A percentile compares a stretch with the other conserved stretches of the same genome.
Conservation (phyloP, 2,113 vertebrate species). For the Gopherus flavomarginatus region DNA sequence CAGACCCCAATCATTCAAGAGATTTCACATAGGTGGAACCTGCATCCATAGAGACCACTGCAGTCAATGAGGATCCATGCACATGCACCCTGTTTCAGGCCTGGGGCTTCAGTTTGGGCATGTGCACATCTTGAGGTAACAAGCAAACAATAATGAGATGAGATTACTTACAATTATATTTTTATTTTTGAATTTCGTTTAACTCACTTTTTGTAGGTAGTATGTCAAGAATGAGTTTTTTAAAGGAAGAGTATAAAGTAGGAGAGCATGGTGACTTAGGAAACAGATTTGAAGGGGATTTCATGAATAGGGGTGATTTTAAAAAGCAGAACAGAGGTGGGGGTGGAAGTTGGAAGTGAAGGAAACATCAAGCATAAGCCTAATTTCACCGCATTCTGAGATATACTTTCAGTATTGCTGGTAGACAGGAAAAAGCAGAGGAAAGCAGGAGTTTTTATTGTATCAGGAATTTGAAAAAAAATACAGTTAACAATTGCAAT, state of each 20-base stretch:
- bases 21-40: neutral
- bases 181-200: neutral
- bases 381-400: accelerated
- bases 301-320: neutral
- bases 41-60: neutral
- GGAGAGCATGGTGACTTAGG: neutral
- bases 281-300: neutral
- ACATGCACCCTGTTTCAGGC: neutral
- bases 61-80: neutral
- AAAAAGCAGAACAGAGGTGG: neutral
- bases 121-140: neutral
- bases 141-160: neutral
- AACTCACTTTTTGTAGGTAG: neutral
- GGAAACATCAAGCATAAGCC: neutral
- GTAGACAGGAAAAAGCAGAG: neutral
- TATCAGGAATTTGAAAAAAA: neutral
- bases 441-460: neutral
- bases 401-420: neutral
- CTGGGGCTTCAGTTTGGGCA: neutral
- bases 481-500: too few species aligned
- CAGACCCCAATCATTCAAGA: neutral
- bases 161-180: neutral
- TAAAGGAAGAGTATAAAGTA: neutral
- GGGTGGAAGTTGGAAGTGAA: neutral
- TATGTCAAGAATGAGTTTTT: neutral